Conservation (phyloP, 2,113 vertebrate genomes). For the Osmerus eperlanus region DNA sequence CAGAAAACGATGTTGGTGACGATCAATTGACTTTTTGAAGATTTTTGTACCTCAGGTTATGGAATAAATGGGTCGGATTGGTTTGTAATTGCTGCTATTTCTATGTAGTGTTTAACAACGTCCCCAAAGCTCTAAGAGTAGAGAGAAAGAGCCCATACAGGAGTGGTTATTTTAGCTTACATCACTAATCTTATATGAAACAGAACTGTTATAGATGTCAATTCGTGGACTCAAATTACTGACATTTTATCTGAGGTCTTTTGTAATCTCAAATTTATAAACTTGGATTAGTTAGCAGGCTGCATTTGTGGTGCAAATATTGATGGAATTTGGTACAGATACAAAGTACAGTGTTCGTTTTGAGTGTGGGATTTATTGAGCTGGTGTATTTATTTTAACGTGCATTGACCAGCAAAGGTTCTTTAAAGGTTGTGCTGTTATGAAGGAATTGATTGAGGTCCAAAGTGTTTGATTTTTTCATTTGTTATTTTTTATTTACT, state of each 20-base stretch:
- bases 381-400: conserved; percentile 13
- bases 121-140: background rate
- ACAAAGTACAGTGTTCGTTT: background rate
- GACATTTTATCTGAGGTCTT: too few species aligned
- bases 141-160: background rate
- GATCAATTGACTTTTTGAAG: conserved; percentile 31
- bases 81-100: background rate
- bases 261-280: too few species aligned
- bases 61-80: background rate
- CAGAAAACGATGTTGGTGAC: conserved; percentile 39
- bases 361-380: conserved; percentile 1
- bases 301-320: too few species aligned
- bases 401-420: background rate
- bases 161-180: too few species aligned
- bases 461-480: conserved; percentile 17
- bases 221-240: too few species aligned
- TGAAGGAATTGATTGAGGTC: conserved; percentile 4
- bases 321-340: background rate
- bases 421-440: conserved; percentile 4
- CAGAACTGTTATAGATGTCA: too few species aligned
- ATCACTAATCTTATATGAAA: too few species aligned
- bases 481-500: conserved; percentile 12
- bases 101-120: background rate
- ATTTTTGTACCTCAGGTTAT: conserved; percentile 12
- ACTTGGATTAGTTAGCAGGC: too few species aligned